These are phyloP conservation scores for Argynnis bischoffii DNA, from an alignment of 2,888 invertebrate species.

Conservation along the genomic window DNA sequence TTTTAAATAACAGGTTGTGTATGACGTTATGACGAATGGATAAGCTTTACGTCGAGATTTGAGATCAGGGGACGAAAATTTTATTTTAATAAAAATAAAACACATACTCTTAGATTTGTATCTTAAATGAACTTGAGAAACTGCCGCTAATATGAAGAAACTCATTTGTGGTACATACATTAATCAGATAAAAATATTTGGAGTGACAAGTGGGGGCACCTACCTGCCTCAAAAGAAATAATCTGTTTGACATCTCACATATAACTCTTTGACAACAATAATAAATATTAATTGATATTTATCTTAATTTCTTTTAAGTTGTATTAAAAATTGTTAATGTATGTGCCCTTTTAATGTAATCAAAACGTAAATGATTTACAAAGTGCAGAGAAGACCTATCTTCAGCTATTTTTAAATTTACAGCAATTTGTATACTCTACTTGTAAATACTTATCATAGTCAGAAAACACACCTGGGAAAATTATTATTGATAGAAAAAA, in stretches of 20 bases:
- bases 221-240: conserved; percentile 43
- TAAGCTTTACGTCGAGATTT: conserved; percentile 21
- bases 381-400: no score
- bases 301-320: conserved; percentile 18
- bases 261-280: conserved; percentile 34
- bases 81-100: conserved; percentile 33
- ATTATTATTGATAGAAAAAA: no score
- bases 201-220: conserved; percentile 61
- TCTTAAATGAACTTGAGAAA: conserved; percentile 63
- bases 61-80: conserved; percentile 30
- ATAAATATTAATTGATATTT: conserved; percentile 33
- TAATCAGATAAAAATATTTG: conserved; percentile 55
- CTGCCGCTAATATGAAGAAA: conserved; percentile 54
- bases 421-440: no score
- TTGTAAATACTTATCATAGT: no score
- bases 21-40: conserved; percentile 18
- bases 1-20: conserved; percentile 20
- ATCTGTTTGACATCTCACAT: conserved; percentile 35
- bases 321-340: neutral
- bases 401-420: no score
- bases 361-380: no score
- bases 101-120: conserved; percentile 52
- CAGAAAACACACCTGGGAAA: no score
- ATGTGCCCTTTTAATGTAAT: no score
- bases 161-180: conserved; percentile 33